A percentile compares a stretch with the other conserved stretches of the same genome.
These are phyloP conservation scores for Pipra filicauda DNA, from an alignment of 2,113 vertebrate species.

Conservation along the genomic window DNA sequence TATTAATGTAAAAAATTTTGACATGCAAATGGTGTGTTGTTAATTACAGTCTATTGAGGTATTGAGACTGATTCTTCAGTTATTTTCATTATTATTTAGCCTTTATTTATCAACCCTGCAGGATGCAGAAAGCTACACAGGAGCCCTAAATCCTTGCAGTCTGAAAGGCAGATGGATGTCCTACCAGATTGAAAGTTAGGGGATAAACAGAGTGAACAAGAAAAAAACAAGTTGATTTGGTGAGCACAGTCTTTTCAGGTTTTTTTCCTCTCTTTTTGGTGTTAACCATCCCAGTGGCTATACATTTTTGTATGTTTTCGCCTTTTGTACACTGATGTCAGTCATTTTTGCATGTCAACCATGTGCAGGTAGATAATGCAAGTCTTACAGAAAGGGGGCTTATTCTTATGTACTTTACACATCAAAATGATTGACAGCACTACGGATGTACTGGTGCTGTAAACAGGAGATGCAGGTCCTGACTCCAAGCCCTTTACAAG, in stretches of 20 bases:
- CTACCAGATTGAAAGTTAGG: background rate
- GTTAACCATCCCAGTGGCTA: background rate
- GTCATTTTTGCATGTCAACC: background rate
- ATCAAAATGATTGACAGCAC: background rate
- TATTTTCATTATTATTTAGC: background rate
- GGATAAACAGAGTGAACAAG: background rate
- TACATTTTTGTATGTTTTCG: background rate
- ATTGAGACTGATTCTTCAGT: background rate
- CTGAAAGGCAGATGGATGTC: background rate
- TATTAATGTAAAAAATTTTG: background rate
- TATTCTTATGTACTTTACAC: background rate
- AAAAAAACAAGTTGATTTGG: background rate
- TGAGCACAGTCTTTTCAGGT: background rate
- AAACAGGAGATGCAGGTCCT: background rate
- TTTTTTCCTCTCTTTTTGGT: background rate
- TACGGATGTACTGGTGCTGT: background rate
- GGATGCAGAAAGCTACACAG: background rate
- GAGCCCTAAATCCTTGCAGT: background rate
- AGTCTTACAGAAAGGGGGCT: background rate
- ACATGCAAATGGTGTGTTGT: background rate
- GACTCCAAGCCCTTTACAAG: background rate
- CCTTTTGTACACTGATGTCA: background rate
- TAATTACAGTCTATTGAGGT: background rate
- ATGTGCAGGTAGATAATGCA: background rate
- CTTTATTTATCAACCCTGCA: background rate